Base-by-base conservation (phyloP, 30 jellyfish, hydroid and myxozoan genomes). In the Aurelia sp. region DNA sequence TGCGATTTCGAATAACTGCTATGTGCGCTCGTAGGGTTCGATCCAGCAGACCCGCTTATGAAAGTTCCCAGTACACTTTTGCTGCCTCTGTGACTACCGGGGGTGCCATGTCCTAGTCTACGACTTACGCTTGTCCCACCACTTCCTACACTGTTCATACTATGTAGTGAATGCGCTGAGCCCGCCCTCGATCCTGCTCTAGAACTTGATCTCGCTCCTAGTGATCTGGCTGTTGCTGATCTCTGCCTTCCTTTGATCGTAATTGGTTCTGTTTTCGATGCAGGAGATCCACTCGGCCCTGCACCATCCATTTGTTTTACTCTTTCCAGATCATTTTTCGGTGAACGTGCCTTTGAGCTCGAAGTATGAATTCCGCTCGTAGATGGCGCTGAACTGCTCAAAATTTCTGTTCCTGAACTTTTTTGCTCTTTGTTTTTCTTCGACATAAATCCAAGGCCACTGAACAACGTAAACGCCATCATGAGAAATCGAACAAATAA, bases 71-170 rank as follows among this genome's bases (percentile, higher is more conserved):
- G 17, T 19, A 76, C 93, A 50, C 93, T 84, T 24, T 62, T 38
- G 44, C 88, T 61, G 44, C 93, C 93, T 52, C 59, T 73, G 50
- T 67, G 84, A 38, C 91, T 84, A 10, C 88, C 87, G 40, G 93
- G 93, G 38, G 93, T 84, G 0, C 93, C 93, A 63, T 84, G 93
- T 33, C 93, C 93, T 24, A 84, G 74, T 16, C 93, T 51, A 7
- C 93, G 81, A 30, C 87, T n/a, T n/a, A n/a, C n/a, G n/a, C n/a
- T 55, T 15, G 89, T 55, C 0, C 93, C 93, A 4, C 87, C 88
- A 47, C 93, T 84, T 47, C 93, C 93, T 58, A 70, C 93, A 30
- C 93, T 84, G 75, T 72, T 72, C 63, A 67, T 20, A 24, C 88
- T 78, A 30, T 78, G 88, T 3, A 84, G 69, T 7, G 93, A 84